Evolutionary conservation across 2,797 vertebrate genomes (phyloP), one percentile per base, ranked within the genome.

Genomic region (Lycodopsis pacificus): DNA sequence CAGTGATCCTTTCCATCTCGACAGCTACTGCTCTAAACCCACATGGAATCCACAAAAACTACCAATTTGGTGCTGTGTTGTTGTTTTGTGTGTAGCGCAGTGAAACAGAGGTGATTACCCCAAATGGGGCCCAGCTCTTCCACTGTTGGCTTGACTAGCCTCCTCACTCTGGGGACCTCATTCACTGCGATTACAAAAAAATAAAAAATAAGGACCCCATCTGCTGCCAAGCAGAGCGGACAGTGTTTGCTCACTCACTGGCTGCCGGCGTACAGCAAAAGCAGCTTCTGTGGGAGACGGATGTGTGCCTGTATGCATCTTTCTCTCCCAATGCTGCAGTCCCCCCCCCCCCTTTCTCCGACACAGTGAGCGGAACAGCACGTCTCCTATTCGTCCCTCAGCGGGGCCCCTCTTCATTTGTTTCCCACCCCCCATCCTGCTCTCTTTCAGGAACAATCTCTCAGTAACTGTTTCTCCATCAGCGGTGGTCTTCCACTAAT

Each of bases 201-300:
- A 30, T 0, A 4, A 32, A 48, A 58, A 63, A 71, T 61, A 46
- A 30, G 62, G 46, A 64, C 65, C 76, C 66, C 30, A 48, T 84
- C 76, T 71, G 63, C 79, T 71, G 85, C 79, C 83, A 69, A 84
- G 82, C 76, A 58, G 63, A 76, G 57, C 27, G 22, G 84, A 84
- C 76, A 79, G 65, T 65, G 77, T 75, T 81, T 62, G 79, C 83
- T 77, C 81, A 72, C 85, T 92, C 69, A 82, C 25, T 66, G 63
- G 76, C 65, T 67, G 30, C 32, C n/a, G 27, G 77, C 63, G 7
- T 6, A 30, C 38, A 22, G 81, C 30, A 42, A 83, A 80, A 67
- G 46, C 2, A 27, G 82, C 87, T 88, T 90, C 88, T 86, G 76
- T 80, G 85, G 87, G 84, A 80, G 84, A 72, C 86, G 86, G 89